Evolutionary conservation across 2,888 invertebrate species (phyloP), one percentile per base, ranked within the genome.

Genomic region (Cybosia mesomella): DNA sequence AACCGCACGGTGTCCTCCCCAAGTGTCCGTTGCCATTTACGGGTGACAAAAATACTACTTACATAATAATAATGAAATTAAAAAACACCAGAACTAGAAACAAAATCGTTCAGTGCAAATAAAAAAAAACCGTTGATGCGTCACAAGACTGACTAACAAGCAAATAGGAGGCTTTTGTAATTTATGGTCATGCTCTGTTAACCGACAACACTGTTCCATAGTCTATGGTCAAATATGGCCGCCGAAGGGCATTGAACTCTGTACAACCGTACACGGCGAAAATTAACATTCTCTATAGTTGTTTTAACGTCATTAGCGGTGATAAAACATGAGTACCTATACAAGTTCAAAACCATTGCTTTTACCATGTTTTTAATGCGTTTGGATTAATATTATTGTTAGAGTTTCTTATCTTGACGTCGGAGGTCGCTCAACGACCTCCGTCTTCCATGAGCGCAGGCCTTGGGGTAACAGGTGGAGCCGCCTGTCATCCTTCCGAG

Each of bases 161-260:
- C 84, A 85, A 89, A 88, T 87, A 83, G 80, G 80, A 86, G 82
- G 86, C 87, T 85, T 88, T 87, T 87, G 85, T 89, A 82, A 82
- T 87, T 85, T 87, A 87, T 88, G 87, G 90, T 86, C 87, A 87
- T 84, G 91, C 90, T 91, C 91, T 91, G 91, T 90, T 91, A 89
- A 90, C 85, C 74, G 76, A 81, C 83, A 83, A 83, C 81, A 82
- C 80, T 82, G 80, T 73, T 75, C 83, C 76, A 83, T 87, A 87
- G 86, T 87, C 89, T 90, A 90, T 90, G 89, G 90, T 89, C 87
- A 85, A 87, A 87, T 86, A 86, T 87, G 87, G 88, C 87, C 83
- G 85, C 75, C 81, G 81, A 80, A 83, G 88, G 87, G 84, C 89
- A 85, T 86, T 80, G 89, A 90, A 84, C 91, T 83, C 83, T 65